Base-by-base conservation (phyloP, 2,113 vertebrate species). In the Galeopterus variegatus region DNA sequence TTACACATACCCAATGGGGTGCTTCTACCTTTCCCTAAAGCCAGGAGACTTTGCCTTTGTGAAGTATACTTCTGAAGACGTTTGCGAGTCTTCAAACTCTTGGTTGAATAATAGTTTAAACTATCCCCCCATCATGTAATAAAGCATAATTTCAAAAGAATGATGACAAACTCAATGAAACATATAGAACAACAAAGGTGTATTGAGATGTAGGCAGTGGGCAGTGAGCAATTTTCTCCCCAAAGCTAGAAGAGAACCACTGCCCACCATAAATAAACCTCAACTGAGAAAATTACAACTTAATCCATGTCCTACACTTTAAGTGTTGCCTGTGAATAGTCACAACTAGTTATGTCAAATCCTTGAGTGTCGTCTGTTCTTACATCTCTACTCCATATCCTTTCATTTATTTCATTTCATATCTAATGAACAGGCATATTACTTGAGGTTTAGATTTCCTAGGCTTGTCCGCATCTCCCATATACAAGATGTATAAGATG, bases 341-440 rank as follows among this genome's bases (percentile, higher is more conserved):
- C 60, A 58, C 54, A 10, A 48, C 56, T 8, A 28, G 41, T 87
- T 73, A 36, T 6, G 50, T 58, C 62, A 81, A 45, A 65, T 62
- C 56, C 72, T 92, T 70, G 21, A 69, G 77, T 72, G n/a, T 62
- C 3, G 15, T 52, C 41, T 36, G 73, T 79, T 41, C 50, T 84
- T 69, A 45, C 1, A n/a, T 19, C 31, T 93, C 60, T 33, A 5
- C 28, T 45, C 41, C 31, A 60, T 52, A 69, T 17, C 65, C 54
- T 84, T 87, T 80, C 60, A 85, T 86, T 94, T 89, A 94, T 67
- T 96, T 87, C 73, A 85, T 85, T 96, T 85, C 77, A 77, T 48
- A 77, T 56, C 62, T 48, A 79, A 90, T 50, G 64, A 97, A 86
- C 26, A 13, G 88, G 48, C 41, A 1, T 70, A 69, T 96, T 67